Percentiles rank a stretch among this genome's conserved stretches.
Evolutionary conservation across 2,888 invertebrate genomes (phyloP).

Genomic region (Trypoxylon attenuatum): DNA sequence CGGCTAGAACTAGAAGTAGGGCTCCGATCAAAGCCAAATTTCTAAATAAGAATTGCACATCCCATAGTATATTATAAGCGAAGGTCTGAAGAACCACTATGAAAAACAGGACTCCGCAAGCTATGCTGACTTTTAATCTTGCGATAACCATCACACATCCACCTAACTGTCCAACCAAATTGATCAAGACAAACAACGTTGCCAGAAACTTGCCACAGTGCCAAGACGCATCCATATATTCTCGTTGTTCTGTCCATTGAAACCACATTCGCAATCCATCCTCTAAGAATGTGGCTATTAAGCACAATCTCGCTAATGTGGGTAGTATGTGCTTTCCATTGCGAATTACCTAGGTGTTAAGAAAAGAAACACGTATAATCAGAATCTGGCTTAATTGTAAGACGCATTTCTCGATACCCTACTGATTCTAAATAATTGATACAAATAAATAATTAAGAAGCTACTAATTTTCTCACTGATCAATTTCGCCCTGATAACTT

Average conservation of each 20-base stretch:
- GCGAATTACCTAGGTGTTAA: conserved; percentile 85
- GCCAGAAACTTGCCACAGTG: conserved; percentile 96
- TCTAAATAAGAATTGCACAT: conserved; percentile 95
- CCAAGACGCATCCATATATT: conserved; percentile 99
- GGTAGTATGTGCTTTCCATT: conserved; percentile 95
- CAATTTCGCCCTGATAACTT: too few relatives aligned
- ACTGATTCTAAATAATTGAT: too few relatives aligned
- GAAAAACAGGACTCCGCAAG: conserved; percentile 94
- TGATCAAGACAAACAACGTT: conserved; percentile 95
- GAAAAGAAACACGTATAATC: conserved; percentile 10
- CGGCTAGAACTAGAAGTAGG: conserved; percentile 96
- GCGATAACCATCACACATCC: conserved; percentile 97
- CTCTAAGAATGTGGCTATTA: conserved; percentile 99
- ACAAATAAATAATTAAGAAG: background rate
- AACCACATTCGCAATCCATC: conserved; percentile 99
- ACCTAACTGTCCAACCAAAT: conserved; percentile 96
- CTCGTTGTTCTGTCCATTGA: conserved; percentile 97
- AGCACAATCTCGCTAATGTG: conserved; percentile 95
- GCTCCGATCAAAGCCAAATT: conserved; percentile 98
- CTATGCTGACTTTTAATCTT: conserved; percentile 92
- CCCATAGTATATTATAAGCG: conserved; percentile 98
- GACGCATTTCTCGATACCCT: too few relatives aligned
- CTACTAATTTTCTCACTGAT: background rate
- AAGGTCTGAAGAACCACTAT: conserved; percentile 97
- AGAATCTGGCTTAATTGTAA: background rate